A percentile compares a stretch with the other conserved stretches of the same genome.
These are phyloP conservation scores for Sylvilagus bachmani DNA, from an alignment of 2,113 vertebrate species.

Conservation along the genomic window DNA sequence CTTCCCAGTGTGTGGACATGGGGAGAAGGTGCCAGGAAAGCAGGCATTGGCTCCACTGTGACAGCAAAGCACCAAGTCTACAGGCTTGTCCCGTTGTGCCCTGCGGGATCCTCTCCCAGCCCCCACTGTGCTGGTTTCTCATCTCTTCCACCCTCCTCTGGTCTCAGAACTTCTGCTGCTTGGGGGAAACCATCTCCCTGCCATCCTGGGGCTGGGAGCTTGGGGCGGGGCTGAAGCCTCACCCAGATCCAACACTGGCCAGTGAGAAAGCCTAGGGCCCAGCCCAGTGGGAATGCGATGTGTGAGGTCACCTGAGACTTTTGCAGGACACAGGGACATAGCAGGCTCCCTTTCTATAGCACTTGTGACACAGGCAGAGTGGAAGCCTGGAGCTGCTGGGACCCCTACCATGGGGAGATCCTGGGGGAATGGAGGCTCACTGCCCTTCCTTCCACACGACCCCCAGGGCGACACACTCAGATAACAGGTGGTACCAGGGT, in stretches of 20 bases:
- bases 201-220: background rate
- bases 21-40: background rate
- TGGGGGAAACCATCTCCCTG: background rate
- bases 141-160: background rate
- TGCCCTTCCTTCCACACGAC: background rate
- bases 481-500: background rate
- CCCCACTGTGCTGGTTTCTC: background rate
- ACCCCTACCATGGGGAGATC: fast-evolving
- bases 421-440: background rate
- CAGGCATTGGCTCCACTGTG: no score
- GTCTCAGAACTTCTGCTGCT: background rate
- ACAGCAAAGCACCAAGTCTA: no score
- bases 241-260: background rate
- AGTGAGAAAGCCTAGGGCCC: background rate
- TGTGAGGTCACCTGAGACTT: background rate
- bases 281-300: background rate
- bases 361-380: background rate
- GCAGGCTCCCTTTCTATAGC: background rate
- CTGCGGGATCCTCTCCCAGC: background rate
- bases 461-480: background rate
- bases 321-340: background rate
- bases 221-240: background rate
- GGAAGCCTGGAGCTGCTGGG: background rate
- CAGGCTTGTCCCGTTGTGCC: no score
- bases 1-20: background rate